phyloP scores from a whole-genome alignment of 2,113 vertebrate species.

The Antigone vipio region DNA sequence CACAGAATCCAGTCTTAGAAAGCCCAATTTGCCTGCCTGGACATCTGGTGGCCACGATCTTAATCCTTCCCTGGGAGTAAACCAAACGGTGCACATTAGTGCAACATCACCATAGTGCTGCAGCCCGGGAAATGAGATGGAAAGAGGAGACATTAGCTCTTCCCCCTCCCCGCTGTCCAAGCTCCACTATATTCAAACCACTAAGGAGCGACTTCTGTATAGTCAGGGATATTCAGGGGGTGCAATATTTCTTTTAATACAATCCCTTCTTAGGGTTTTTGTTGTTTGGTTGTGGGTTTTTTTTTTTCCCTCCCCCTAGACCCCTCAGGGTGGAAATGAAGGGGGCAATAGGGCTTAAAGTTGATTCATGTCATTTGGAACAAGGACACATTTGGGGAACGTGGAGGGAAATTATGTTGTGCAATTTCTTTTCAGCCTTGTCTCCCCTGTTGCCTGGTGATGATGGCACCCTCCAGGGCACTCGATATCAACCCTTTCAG shows the following conservation, averaged over 20 bases:
- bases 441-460: neutral
- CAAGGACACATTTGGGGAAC: neutral
- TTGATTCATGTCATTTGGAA: neutral
- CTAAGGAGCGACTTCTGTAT: neutral
- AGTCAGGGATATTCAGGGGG: neutral
- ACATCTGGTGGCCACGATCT: neutral
- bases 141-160: neutral
- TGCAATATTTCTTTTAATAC: neutral
- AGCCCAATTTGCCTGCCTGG: neutral
- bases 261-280: neutral
- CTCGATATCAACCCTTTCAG: neutral
- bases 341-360: neutral
- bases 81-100: neutral
- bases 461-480: neutral
- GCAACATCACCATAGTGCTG: neutral
- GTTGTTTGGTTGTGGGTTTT: neutral
- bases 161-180: neutral
- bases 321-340: neutral
- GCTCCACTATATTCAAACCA: neutral
- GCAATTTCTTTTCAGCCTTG: neutral
- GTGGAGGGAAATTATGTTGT: neutral
- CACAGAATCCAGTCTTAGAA: neutral
- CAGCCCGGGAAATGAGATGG: neutral
- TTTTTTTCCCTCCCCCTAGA: neutral
- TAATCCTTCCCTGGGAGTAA: neutral